Base-by-base conservation (phyloP, 2,888 invertebrate genomes). In the Drosophila neonasuta region DNA sequence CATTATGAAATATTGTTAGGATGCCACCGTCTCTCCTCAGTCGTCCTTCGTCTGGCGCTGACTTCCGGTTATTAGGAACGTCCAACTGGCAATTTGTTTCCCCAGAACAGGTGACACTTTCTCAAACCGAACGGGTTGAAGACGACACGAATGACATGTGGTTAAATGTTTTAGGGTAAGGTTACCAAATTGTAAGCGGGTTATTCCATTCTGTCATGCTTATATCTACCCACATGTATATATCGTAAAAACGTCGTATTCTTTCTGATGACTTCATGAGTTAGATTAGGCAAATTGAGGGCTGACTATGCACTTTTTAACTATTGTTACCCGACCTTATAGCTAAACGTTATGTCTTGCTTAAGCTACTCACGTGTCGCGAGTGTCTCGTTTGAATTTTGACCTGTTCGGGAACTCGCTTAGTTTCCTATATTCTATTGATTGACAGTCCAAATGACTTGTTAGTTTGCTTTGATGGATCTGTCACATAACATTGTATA, bases 1-100 rank as follows among this genome's bases (percentile, higher is more conserved):
- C 60, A 77, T 84, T 84, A 84, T 77, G 86, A 80, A 87, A 86
- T 75, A 54, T 70, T 68, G 80, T 80, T 62, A 79, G 84, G 84
- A 87, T 80, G 74, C 78, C 74, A 71, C 73, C 67, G 57, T 44
- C 42, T 44, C 32, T 9, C 32, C 32, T 32, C 10, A 4, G 30
- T 42, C 34, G 45, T 46, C 17, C 17, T 15, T 10, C 17, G 42
- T 44, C 42, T 61, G 51, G 56, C 62, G 52, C 56, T 68, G 50
- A 77, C 68, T 74, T 78, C 78, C 78, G 80, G 78, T 63, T 52
- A 34, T 44, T 41, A 57, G 34, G 42, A 50, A 42, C 46, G 58
- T 36, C 68, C 63, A 82, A 78, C 80, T 72, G 86, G 46, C 80
- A 83, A 78, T 81, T 81, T 75, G 46, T 39, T 64, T 11, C 49